A percentile compares a stretch with the other conserved stretches of the same genome.
phyloP scores from a whole-genome alignment of 2,797 vertebrate genomes.

The Rallus crepitans region DNA sequence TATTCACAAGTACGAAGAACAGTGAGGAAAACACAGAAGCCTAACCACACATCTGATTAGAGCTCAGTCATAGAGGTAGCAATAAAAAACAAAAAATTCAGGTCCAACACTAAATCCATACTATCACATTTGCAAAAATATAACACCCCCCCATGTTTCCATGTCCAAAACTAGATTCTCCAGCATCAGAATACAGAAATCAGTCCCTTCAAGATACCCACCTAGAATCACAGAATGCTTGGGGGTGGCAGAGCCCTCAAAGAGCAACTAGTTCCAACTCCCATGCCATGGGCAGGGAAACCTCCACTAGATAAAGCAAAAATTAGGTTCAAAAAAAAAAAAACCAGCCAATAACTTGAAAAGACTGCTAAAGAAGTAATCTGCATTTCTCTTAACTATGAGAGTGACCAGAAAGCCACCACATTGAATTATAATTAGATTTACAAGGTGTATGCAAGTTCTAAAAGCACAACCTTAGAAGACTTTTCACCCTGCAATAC shows the following conservation, averaged over 20 bases:
- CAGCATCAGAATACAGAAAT: not conserved
- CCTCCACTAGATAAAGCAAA: not conserved
- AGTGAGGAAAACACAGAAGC: accelerated
- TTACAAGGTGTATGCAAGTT: not conserved
- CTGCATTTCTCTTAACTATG: not conserved
- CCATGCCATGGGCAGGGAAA: no score
- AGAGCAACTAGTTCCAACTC: no score
- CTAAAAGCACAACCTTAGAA: not conserved
- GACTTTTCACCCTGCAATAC: not conserved
- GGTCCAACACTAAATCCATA: not conserved
- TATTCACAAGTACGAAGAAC: not conserved
- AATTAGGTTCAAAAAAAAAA: not conserved
- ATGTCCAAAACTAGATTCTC: not conserved
- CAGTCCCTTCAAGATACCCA: not conserved
- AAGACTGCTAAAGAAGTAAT: not conserved
- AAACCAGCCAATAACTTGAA: not conserved
- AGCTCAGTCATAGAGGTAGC: not conserved
- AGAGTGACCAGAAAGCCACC: not conserved
- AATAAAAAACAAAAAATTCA: not conserved
- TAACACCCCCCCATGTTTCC: not conserved
- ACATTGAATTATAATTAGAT: not conserved
- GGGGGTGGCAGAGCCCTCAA: no score
- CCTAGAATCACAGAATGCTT: not conserved
- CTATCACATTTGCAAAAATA: not conserved
- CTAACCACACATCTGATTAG: not conserved